A percentile compares a stretch with the other conserved stretches of the same genome.
These are phyloP conservation scores for Drosophila atroscutellata DNA, from an alignment of 2,888 invertebrate species.

Conservation along the genomic window DNA sequence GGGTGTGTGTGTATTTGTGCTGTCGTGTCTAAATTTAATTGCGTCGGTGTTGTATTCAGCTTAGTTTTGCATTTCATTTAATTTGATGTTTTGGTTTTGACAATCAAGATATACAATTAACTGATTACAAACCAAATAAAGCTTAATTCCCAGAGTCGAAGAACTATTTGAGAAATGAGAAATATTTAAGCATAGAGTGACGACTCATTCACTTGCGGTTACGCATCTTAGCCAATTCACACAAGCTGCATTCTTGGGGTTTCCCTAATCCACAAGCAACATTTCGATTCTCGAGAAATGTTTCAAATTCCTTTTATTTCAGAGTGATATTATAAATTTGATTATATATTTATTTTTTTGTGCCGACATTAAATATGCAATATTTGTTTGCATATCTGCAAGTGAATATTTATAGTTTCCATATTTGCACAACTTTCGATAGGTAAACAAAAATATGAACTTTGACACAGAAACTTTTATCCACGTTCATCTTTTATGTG, in stretches of 20 bases:
- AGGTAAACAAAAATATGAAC: not conserved
- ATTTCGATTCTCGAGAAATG: not conserved
- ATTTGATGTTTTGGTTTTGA: conserved; percentile 4
- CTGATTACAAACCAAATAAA: not conserved
- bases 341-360: no score
- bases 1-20: not conserved
- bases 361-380: not conserved
- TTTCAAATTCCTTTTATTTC: not conserved
- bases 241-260: not conserved
- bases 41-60: not conserved
- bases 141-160: not conserved
- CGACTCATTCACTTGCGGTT: not conserved
- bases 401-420: not conserved
- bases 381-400: not conserved
- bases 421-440: not conserved
- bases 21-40: conserved; percentile 7
- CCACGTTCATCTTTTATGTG: not conserved
- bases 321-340: not conserved
- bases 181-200: not conserved
- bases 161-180: not conserved
- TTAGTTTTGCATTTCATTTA: conserved; percentile 1
- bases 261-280: not conserved
- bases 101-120: not conserved
- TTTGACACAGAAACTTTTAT: not conserved
- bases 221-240: not conserved